Base-by-base conservation (phyloP, 2,797 vertebrate genomes). In the Salarias fasciatus region DNA sequence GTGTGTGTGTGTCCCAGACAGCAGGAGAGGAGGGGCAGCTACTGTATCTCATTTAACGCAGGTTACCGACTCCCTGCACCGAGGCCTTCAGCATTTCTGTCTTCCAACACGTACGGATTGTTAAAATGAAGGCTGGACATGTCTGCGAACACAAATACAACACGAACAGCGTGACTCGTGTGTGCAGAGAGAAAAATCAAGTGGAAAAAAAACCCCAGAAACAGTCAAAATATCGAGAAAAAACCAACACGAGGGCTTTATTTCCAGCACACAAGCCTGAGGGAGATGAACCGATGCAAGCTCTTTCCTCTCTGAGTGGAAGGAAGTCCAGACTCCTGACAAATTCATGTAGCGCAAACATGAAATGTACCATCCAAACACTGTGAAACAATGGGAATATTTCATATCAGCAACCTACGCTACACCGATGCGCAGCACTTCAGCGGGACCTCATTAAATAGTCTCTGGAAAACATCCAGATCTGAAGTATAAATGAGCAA, bases 31-130 rank as follows among this genome's bases (percentile, higher is more conserved):
- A 64, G 73, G 80, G 80, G 84, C 63, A 31, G 57, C 71, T 67
- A 63, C 83, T 86, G 80, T 76, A 82, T 80, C 73, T 84, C 80
- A 80, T 86, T 83, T 84, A 79, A 77, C 61, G 36, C 75, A 75
- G 66, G 79, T 71, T 79, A 68, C 18, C 18, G 18, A 24, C 61
- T 63, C 72, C 46, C 66, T 35, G 24, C 57, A 41, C 48, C 8
- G 47, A 66, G 69, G 57, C 49, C 33, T 60, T 73, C 54, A 58
- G 53, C 69, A 51, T 72, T 68, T 76, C 5, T 40, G 38, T 45
- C 13, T 15, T 38, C 11, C 1, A 14, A 31, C 9, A 36, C 8
- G n/a, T n/a, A n/a, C n/a, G n/a, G n/a, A 24, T 8, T 8, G 40
- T 36, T 15, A 57, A 18, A 53, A 43, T 30, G 3, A 41, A 75